phyloP scores from a whole-genome alignment of 2,113 vertebrate genomes.

The Microtus pennsylvanicus region DNA sequence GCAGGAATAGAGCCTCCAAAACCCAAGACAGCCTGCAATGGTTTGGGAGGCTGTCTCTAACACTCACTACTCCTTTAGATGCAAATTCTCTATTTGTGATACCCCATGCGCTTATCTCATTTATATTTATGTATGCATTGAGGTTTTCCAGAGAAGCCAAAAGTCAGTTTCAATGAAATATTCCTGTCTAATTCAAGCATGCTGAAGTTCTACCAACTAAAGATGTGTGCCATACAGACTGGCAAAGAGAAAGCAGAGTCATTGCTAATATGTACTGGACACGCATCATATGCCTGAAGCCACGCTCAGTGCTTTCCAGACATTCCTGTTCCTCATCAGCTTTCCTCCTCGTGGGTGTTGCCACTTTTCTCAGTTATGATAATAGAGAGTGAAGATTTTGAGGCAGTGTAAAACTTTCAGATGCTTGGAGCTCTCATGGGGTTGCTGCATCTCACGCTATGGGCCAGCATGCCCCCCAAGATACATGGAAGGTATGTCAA shows the following conservation, averaged over 20 bases:
- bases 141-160: neutral
- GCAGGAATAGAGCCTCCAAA: neutral
- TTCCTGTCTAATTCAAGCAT: neutral
- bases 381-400: neutral
- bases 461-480: too few relatives aligned
- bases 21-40: neutral
- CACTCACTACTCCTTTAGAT: neutral
- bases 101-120: neutral
- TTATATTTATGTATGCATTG: neutral
- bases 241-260: neutral
- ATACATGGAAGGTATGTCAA: neutral
- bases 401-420: neutral
- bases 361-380: neutral
- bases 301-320: neutral
- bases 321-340: neutral
- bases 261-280: neutral
- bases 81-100: neutral
- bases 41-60: neutral
- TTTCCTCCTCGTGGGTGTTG: neutral
- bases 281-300: neutral
- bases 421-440: neutral
- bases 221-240: neutral
- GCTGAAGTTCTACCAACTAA: neutral
- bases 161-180: neutral
- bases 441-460: neutral